Percentiles rank a stretch among this genome's conserved stretches.
These are phyloP conservation scores for Atrichornis clamosus DNA, from an alignment of 2,113 vertebrate genomes.

Conservation along the genomic window DNA sequence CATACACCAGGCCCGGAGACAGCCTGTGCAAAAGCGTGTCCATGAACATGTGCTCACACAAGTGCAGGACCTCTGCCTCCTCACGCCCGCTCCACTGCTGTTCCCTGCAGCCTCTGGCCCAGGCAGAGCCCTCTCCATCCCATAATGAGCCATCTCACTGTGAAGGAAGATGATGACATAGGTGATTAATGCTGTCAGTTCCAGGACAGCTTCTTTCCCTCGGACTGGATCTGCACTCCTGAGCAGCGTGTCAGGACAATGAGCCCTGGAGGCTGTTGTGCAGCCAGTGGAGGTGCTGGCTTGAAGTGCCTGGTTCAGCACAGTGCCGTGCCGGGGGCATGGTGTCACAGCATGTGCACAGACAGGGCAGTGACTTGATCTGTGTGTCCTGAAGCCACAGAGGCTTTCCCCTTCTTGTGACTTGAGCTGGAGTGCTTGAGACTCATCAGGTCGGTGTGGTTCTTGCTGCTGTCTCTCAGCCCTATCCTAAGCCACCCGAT, in stretches of 20 bases:
- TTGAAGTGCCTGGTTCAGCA: neutral
- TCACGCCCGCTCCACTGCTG: neutral
- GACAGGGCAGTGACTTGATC: neutral
- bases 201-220: neutral
- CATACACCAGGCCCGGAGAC: neutral
- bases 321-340: neutral
- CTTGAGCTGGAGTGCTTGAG: neutral
- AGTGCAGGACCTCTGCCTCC: neutral
- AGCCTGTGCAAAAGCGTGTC: neutral
- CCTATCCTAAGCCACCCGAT: neutral
- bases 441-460: neutral
- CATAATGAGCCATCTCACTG: neutral
- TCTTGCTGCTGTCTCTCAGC: neutral
- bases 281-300: neutral
- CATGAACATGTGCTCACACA: rapidly evolving
- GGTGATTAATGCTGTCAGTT: neutral
- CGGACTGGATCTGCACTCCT: neutral
- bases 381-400: neutral
- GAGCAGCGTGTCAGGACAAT: neutral
- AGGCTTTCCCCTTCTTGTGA: neutral
- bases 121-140: neutral
- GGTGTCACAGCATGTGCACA: neutral
- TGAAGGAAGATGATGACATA: rapidly evolving
- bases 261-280: neutral
- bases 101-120: neutral